Evolutionary conservation across 2,113 vertebrate species (phyloP).

Genomic region (Corythaixoides concolor): DNA sequence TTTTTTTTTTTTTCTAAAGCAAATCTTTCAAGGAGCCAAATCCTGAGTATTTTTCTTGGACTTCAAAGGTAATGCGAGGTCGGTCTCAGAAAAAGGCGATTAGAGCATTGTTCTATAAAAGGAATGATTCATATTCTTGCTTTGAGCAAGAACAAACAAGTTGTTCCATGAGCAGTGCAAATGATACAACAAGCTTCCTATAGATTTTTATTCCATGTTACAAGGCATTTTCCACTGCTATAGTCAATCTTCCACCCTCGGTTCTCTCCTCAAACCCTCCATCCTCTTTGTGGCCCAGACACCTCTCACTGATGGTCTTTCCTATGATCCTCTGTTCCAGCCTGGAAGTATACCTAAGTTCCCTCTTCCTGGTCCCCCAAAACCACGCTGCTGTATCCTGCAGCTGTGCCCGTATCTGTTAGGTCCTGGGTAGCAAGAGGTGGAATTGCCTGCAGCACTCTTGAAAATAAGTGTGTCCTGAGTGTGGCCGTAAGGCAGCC

Average conservation of each 20-base stretch:
- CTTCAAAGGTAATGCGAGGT: not conserved
- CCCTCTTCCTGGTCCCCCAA: fast-evolving
- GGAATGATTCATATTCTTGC: not conserved
- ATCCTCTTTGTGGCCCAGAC: not conserved
- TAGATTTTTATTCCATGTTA: not conserved
- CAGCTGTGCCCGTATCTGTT: fast-evolving
- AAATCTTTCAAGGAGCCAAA: not conserved
- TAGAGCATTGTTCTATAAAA: not conserved
- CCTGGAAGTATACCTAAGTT: not conserved
- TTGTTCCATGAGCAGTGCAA: not conserved
- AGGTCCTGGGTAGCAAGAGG: not conserved
- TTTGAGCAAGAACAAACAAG: not conserved
- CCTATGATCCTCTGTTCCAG: fast-evolving
- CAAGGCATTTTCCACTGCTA: not conserved
- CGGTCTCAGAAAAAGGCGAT: not conserved
- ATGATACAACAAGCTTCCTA: not conserved
- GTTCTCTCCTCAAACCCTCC: not conserved
- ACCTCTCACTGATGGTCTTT: not conserved
- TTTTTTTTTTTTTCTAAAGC: not conserved
- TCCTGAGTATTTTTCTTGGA: not conserved
- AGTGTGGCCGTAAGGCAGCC: not conserved
- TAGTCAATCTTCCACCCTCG: not conserved
- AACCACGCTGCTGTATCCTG: not conserved
- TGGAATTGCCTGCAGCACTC: not conserved
- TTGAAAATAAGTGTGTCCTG: not conserved